Evolutionary conservation across 2,797 vertebrate species (phyloP).

Genomic region (Aplochiton taeniatus): DNA sequence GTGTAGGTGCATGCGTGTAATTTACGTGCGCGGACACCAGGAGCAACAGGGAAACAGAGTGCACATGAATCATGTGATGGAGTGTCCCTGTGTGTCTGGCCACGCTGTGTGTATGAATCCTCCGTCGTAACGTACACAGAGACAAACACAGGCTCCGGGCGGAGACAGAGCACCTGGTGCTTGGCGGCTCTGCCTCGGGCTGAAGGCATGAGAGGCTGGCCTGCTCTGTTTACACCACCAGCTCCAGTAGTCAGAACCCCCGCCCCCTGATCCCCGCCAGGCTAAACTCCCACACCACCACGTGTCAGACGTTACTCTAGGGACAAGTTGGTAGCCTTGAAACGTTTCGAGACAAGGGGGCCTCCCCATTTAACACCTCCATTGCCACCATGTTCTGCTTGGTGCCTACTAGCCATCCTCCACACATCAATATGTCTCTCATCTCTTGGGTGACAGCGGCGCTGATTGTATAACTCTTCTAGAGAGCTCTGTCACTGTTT

Average conservation of each 20-base stretch:
- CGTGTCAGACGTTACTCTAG: neutral
- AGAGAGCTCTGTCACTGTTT: slow-evolving; percentile 3
- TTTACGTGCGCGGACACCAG: too few species aligned
- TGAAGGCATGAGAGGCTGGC: neutral
- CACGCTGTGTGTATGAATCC: neutral
- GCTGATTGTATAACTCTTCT: neutral
- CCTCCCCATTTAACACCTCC: neutral
- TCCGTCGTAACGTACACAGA: slow-evolving; percentile 5
- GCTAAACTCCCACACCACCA: slow-evolving; percentile 8
- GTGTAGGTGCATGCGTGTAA: neutral
- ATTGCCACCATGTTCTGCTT: neutral
- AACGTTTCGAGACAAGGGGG: too few species aligned
- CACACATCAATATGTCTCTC: neutral
- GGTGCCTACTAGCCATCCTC: neutral
- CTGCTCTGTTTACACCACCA: neutral
- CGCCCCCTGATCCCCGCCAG: neutral
- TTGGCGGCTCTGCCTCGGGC: neutral
- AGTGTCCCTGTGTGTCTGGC: neutral
- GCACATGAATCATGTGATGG: too few species aligned
- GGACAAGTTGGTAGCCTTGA: neutral
- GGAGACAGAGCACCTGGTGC: slow-evolving; percentile 11
- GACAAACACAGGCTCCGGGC: neutral
- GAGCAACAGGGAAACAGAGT: too few species aligned
- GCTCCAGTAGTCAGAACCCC: slow-evolving; percentile 10
- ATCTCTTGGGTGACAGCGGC: neutral